Percentiles rank a stretch among this genome's conserved stretches.
Conservation (phyloP, 1,140 invertebrate genomes). For the Agraylea sexmaculata region DNA sequence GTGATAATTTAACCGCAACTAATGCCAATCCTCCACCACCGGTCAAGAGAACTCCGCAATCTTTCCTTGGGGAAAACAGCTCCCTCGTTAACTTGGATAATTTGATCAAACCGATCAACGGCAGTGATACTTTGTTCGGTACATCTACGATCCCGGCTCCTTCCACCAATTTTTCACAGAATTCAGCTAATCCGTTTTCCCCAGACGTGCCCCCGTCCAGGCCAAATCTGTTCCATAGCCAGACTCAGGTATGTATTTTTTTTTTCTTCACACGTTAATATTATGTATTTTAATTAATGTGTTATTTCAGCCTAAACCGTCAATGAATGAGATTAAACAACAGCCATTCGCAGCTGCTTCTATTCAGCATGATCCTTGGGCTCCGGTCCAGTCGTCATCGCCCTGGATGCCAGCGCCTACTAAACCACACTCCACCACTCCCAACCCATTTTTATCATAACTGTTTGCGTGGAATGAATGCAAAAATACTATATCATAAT, state of each 20-base stretch:
- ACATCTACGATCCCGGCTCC: slow-evolving; percentile 5
- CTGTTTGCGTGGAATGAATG: slow-evolving; percentile 5
- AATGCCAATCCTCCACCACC: slow-evolving; percentile 30
- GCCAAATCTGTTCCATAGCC: slow-evolving; percentile 20
- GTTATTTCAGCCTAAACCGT: slow-evolving; percentile 27
- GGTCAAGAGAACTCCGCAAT: slow-evolving; percentile 77
- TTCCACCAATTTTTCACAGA: no score
- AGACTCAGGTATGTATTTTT: slow-evolving; percentile 16
- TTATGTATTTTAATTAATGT: slow-evolving; percentile 12
- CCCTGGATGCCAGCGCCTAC: slow-evolving; percentile 26
- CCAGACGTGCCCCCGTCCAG: slow-evolving; percentile 27
- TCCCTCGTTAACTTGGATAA: slow-evolving; percentile 91
- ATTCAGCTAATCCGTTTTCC: slow-evolving; percentile 37
- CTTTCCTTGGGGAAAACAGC: slow-evolving; percentile 89
- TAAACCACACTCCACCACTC: slow-evolving; percentile 27
- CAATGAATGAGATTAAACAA: slow-evolving; percentile 37
- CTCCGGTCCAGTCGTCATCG: slow-evolving; percentile 19
- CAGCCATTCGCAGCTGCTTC: slow-evolving; percentile 28
- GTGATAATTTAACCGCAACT: slow-evolving; percentile 39
- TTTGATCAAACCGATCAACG: slow-evolving; percentile 57
- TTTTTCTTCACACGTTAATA: not conserved
- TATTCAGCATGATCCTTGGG: slow-evolving; percentile 21
- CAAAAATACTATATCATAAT: no score
- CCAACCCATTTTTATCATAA: slow-evolving; percentile 38
- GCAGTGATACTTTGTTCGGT: slow-evolving; percentile 19